Conservation (phyloP, 1,140 invertebrate genomes). For the Bombus huntii region DNA sequence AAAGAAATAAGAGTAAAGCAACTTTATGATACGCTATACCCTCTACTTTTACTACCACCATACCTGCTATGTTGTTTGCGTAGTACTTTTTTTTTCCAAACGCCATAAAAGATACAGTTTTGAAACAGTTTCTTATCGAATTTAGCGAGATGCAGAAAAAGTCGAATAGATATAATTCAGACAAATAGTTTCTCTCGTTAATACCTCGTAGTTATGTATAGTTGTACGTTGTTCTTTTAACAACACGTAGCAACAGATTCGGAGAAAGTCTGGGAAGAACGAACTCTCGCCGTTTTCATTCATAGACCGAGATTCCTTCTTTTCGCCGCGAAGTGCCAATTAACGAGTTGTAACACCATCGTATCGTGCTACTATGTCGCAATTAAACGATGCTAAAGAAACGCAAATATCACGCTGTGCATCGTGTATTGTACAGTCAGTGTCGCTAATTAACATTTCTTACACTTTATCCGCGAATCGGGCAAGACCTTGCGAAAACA, state of each 20-base stretch:
- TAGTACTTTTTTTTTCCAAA: too few relatives aligned
- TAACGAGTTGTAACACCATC: not conserved
- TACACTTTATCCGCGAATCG: not conserved
- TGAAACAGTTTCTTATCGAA: too few relatives aligned
- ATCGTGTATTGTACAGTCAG: not conserved
- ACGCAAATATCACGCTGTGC: not conserved
- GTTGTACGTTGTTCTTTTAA: too few relatives aligned
- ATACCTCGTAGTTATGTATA: not conserved
- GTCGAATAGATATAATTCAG: not conserved
- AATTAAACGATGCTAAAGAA: conserved; percentile 13
- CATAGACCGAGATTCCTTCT: conserved; percentile 3
- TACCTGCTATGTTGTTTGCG: too few relatives aligned
- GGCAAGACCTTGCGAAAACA: not conserved
- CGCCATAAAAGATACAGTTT: too few relatives aligned
- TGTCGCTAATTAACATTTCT: not conserved
- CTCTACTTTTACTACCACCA: too few relatives aligned
- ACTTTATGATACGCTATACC: too few relatives aligned
- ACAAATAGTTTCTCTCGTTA: not conserved
- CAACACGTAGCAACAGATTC: not conserved
- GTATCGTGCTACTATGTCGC: not conserved
- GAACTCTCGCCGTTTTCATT: conserved; percentile 11
- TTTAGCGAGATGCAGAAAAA: too few relatives aligned
- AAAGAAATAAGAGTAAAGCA: too few relatives aligned
- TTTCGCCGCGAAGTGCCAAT: conserved; percentile 5
- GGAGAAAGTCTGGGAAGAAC: conserved; percentile 32